phyloP scores from a whole-genome alignment of 2,888 invertebrate genomes.

The Tenthredo notha region DNA sequence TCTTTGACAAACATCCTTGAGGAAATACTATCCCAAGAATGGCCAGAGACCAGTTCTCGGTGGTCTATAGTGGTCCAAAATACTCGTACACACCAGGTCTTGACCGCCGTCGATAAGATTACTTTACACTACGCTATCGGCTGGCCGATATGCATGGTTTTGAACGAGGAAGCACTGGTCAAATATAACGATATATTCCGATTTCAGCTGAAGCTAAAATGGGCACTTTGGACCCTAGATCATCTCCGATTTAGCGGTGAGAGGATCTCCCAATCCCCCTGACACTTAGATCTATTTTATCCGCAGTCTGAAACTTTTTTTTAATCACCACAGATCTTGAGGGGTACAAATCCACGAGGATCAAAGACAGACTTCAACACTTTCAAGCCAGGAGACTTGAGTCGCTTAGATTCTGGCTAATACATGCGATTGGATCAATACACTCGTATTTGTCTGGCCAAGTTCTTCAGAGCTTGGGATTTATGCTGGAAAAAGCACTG shows the following conservation, averaged over 20 bases:
- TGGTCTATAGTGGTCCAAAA: constrained; percentile 73
- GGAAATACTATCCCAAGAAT: constrained; percentile 78
- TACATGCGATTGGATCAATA: constrained; percentile 80
- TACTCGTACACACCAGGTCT: constrained; percentile 68
- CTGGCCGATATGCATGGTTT: constrained; percentile 77
- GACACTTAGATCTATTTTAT: constrained; percentile 62
- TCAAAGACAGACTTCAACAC: constrained; percentile 67
- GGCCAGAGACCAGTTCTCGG: constrained; percentile 75
- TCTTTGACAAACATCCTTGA: constrained; percentile 78
- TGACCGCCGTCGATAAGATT: constrained; percentile 71
- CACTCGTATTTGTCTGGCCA: constrained; percentile 80
- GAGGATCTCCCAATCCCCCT: constrained; percentile 55
- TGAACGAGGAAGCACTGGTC: constrained; percentile 70
- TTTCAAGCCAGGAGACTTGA: constrained; percentile 78
- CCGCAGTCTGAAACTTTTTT: constrained; percentile 71
- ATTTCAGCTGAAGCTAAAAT: constrained; percentile 81
- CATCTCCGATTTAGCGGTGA: constrained; percentile 77
- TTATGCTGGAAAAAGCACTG: constrained; percentile 70
- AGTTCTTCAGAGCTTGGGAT: constrained; percentile 77
- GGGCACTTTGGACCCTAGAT: constrained; percentile 80
- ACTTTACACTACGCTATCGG: constrained; percentile 73
- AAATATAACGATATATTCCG: constrained; percentile 78
- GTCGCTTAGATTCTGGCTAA: constrained; percentile 80
- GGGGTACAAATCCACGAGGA: constrained; percentile 61
- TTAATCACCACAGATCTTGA: constrained; percentile 68